Evolutionary conservation across 2,113 vertebrate species (phyloP).

Genomic region (Thermophis baileyi): DNA sequence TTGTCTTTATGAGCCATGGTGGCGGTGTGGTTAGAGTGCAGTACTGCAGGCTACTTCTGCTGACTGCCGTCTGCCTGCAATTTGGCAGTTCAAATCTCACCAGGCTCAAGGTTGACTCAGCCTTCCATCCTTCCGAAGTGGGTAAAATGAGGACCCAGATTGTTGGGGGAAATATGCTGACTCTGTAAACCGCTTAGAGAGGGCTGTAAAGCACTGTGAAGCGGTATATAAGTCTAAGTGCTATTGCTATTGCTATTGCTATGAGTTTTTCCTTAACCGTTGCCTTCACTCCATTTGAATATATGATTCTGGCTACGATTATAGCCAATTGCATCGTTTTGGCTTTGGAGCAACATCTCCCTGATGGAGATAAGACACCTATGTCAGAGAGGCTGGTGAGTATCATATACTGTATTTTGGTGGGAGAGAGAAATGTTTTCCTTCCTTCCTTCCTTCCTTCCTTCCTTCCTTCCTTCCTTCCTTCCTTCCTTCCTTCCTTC

Average conservation of each 20-base stretch:
- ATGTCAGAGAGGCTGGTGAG: slow-evolving; percentile 97
- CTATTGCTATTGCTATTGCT: too few relatives aligned
- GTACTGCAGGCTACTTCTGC: too few relatives aligned
- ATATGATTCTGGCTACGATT: slow-evolving; percentile 97
- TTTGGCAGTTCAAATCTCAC: too few relatives aligned
- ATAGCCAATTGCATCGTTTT: slow-evolving; percentile 98
- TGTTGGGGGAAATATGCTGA: too few relatives aligned
- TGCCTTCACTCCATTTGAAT: slow-evolving; percentile 89
- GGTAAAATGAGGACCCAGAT: too few relatives aligned
- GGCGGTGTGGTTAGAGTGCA: too few relatives aligned
- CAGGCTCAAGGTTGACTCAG: too few relatives aligned
- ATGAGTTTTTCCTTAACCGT: slow-evolving; percentile 74
- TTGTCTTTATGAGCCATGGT: not conserved
- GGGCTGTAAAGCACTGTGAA: too few relatives aligned
- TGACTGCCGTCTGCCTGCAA: too few relatives aligned
- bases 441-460: not conserved
- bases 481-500: not conserved
- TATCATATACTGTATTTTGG: slow-evolving; percentile 40
- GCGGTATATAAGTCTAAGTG: too few relatives aligned
- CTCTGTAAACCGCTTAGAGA: too few relatives aligned
- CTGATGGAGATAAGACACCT: slow-evolving; percentile 91
- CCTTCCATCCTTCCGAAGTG: too few relatives aligned
- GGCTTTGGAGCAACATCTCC: slow-evolving; percentile 94
- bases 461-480: not conserved
- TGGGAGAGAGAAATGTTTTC: not conserved